Evolutionary conservation across 2,888 invertebrate species (phyloP).

Genomic region (Crematogaster levior): DNA sequence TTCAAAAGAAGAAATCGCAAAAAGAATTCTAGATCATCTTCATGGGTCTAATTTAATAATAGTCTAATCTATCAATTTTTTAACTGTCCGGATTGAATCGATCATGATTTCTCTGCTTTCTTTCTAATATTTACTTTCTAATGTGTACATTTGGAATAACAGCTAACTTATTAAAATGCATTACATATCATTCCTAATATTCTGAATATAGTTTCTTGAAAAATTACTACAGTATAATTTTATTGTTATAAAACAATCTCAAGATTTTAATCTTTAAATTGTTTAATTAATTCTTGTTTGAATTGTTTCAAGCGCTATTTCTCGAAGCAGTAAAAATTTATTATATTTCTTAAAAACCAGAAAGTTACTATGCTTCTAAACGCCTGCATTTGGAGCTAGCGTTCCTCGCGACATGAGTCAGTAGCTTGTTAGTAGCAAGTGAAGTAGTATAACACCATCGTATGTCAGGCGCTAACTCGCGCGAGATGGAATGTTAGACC

Average conservation of each 20-base stretch:
- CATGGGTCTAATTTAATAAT: background rate
- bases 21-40: background rate
- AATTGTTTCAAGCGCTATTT: background rate
- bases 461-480: conserved; percentile 27
- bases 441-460: conserved; percentile 33
- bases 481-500: conserved; percentile 32
- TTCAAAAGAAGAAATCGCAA: background rate
- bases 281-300: too few relatives aligned
- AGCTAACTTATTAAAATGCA: too few relatives aligned
- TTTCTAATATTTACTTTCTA: background rate
- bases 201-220: background rate
- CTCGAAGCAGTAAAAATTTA: background rate
- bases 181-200: background rate
- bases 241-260: background rate
- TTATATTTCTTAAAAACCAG: background rate
- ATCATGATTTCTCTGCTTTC: background rate
- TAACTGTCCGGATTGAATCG: background rate
- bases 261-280: too few relatives aligned
- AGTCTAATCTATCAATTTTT: background rate
- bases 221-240: background rate
- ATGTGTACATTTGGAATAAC: too few relatives aligned
- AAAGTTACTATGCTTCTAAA: background rate
- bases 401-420: background rate
- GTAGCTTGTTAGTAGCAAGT: background rate
- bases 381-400: background rate